Base-by-base conservation (phyloP, 2,113 vertebrate species). In the Psammodynastes pulverulentus region DNA sequence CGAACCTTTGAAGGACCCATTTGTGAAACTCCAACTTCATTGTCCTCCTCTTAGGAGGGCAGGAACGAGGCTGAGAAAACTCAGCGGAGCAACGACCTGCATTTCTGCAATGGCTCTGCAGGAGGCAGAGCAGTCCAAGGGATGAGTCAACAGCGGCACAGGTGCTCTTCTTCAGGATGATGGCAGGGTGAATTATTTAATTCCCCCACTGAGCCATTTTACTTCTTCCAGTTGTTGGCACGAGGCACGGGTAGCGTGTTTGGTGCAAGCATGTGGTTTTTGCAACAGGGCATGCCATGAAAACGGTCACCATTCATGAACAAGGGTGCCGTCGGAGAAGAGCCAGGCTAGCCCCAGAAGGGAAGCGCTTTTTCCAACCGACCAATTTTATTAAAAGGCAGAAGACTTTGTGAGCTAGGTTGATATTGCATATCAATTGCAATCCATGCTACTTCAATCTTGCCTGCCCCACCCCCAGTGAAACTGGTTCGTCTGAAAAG, bases 141-240 rank as follows among this genome's bases (percentile, higher is more conserved):
- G 1, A 0, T 4, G 39, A 19, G 26, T 0, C 17, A 2, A 0
- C 56, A 3, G 26, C 0, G 0, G 85, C 84, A 48, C 12, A 29
- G 72, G 9, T 48, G 43, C 84, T 13, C 3, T 9, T 79, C 67
- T 34, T 9, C 72, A 79, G 72, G 72, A 43, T 21, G 72, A 43
- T 39, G 34, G 72, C 72, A 43, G 72, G 72, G 17, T 39, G 72
- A 21, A 43, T 79, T 21, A 39, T 79, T 79, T 79, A 19, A 79
- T 79, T 79, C 39, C 15, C n/a, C 67, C n/a, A 8, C 67, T 39
- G 67, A 39, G 19, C n/a, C 67, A 79, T 79, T 19, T 79, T 7
- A 39, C n/a, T 72, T 17, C 67, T 34, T 79, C 67, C 2, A 6
- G 15, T 19, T 72, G 13, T 8, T 79, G 67, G 34, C 67, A 19